Evolutionary conservation across 2,888 invertebrate genomes (phyloP), one percentile per base, ranked within the genome.

Genomic region (Platynereis dumerilii): DNA sequence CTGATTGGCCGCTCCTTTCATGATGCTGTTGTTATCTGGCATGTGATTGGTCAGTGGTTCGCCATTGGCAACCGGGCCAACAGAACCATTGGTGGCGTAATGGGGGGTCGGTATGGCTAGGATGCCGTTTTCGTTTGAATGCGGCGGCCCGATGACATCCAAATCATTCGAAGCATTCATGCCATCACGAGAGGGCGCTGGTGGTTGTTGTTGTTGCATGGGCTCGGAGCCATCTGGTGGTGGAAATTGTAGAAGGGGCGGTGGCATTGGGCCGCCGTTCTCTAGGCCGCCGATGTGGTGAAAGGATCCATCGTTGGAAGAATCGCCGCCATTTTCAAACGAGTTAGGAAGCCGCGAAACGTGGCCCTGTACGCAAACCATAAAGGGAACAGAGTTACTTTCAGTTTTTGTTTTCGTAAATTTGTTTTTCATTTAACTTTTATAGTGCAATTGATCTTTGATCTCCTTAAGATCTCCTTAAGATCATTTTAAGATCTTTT

Each of bases 361-460:
- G 55, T 64, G 64, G 20, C 58, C 59, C 64, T 64, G 34, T 48
- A 22, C 48, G 17, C 48, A 48, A 20, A 48, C 48, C 48, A 48
- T 48, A 20, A 20, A 48, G 48, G 48, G n/a, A 20, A 20, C 48
- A 20, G 10, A 10, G n/a, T 48, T 48, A 20, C 22, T 48, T 20
- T 48, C 22, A 48, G n/a, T 48, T 48, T 48, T 48, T 48, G 3
- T 48, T 48, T 48, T 48, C 20, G n/a, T 22, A 48, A 48, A 12
- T 48, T 34, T 34, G 5, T 34, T 34, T 34, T 34, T 34, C 7
- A 12, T 34, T 34, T 34, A 7, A 7, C 34, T 34, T n/a, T 34
- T 34, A 12, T 34, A n/a, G n/a, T n/a, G n/a, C n/a, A n/a, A n/a
- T n/a, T n/a, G n/a, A n/a, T n/a, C n/a, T n/a, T n/a, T n/a, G n/a